Conservation (phyloP, 2,113 vertebrate genomes). For the Charadrius vociferus region DNA sequence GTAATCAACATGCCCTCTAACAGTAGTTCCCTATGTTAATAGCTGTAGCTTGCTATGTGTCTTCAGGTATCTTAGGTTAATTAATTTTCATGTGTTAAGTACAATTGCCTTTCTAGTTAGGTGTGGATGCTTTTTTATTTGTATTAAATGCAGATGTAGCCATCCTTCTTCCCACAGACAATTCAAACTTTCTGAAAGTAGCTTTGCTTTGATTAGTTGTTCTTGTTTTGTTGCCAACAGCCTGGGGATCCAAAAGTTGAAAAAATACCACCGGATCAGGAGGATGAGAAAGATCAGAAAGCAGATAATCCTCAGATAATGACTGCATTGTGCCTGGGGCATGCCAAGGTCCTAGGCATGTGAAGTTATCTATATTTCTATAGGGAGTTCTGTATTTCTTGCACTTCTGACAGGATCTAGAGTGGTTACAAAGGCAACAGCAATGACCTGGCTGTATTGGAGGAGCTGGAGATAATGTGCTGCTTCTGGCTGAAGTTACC, state of each 20-base stretch:
- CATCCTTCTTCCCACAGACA: not conserved
- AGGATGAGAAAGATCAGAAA: not conserved
- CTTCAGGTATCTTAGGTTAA: not conserved
- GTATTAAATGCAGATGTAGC: not conserved
- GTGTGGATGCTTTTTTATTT: not conserved
- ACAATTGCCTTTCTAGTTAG: not conserved
- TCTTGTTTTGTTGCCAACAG: not conserved
- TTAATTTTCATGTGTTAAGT: not conserved
- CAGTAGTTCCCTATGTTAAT: not conserved
- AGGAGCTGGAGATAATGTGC: not conserved
- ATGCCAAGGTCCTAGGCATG: not conserved
- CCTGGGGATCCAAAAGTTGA: not conserved
- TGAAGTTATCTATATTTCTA: not conserved
- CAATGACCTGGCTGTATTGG: not conserved
- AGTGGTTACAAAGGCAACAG: not conserved
- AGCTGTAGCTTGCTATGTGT: not conserved
- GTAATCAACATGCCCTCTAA: not conserved
- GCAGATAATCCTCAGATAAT: not conserved
- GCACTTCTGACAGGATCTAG: not conserved
- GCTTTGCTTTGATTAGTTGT: not conserved
- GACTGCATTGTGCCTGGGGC: not conserved
- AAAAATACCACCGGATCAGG: not conserved
- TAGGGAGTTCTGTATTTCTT: not conserved
- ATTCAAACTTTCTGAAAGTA: not conserved
- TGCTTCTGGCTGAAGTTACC: not conserved